A percentile compares a stretch with the other conserved stretches of the same genome.
Evolutionary conservation across 2,888 invertebrate species (phyloP).

Genomic region (Cistogaster globosa): DNA sequence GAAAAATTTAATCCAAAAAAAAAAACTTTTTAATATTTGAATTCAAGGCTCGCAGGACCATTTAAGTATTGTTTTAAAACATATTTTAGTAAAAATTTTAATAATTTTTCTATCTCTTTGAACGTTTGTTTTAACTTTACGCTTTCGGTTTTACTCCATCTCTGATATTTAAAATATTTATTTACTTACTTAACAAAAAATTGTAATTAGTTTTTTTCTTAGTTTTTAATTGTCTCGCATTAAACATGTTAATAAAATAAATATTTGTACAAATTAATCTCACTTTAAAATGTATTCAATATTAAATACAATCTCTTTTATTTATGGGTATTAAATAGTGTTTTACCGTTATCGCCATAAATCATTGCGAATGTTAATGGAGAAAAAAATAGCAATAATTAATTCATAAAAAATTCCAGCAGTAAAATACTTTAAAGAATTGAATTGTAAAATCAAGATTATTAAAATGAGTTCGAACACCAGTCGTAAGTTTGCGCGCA

Average conservation of each 20-base stretch:
- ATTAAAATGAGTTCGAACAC: too few relatives aligned
- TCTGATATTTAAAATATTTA: slow-evolving; percentile 3
- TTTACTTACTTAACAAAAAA: background rate
- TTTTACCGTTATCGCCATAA: slow-evolving; percentile 58
- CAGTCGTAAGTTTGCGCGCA: too few relatives aligned
- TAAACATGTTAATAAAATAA: slow-evolving; percentile 32
- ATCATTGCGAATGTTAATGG: background rate
- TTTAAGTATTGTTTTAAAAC: too few relatives aligned
- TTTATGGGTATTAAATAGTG: slow-evolving; percentile 33
- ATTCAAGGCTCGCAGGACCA: too few relatives aligned
- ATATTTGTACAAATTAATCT: slow-evolving; percentile 19
- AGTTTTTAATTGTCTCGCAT: background rate
- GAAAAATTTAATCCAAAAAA: too few relatives aligned
- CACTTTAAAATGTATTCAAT: slow-evolving; percentile 5
- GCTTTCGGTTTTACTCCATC: slow-evolving; percentile 22
- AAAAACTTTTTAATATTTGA: too few relatives aligned
- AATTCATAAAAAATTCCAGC: slow-evolving; percentile 16
- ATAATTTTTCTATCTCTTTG: too few relatives aligned
- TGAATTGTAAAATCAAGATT: background rate
- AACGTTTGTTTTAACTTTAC: background rate
- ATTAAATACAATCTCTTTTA: slow-evolving; percentile 34
- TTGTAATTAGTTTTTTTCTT: background rate
- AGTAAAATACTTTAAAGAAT: background rate
- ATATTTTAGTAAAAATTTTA: too few relatives aligned
- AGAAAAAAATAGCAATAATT: background rate